phyloP scores from a whole-genome alignment of 2,888 invertebrate species.

The Mylabris sibirica region DNA sequence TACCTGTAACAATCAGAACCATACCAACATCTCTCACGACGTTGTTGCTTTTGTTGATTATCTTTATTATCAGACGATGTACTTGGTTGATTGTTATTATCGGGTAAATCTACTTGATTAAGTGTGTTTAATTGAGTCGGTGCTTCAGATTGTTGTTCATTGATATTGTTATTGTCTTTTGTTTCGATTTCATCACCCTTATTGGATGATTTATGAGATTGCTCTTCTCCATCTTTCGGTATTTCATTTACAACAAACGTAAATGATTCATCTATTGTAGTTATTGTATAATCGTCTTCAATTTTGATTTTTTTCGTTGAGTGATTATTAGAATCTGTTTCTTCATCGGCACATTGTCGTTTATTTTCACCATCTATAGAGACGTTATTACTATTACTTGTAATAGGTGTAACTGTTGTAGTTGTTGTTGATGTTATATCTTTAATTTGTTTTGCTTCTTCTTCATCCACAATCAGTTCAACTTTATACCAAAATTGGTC shows the following conservation, averaged over 20 bases:
- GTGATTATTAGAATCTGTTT: conserved; percentile 14
- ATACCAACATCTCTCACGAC: conserved; percentile 66
- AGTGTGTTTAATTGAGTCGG: not conserved
- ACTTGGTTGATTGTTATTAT: conserved; percentile 20
- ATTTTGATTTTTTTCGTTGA: conserved; percentile 20
- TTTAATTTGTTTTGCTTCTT: conserved; percentile 5
- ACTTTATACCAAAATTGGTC: conserved; percentile 64
- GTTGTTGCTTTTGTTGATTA: conserved; percentile 24
- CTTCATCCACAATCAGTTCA: conserved; percentile 44
- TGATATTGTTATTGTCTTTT: conserved; percentile 15
- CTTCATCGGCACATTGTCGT: not conserved
- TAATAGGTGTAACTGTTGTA: not conserved
- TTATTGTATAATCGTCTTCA: not conserved
- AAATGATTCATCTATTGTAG: not conserved
- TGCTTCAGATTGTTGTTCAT: conserved; percentile 6
- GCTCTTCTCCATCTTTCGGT: conserved; percentile 5
- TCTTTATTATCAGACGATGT: conserved; percentile 20
- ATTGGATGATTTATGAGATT: not conserved
- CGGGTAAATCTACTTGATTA: not conserved
- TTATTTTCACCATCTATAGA: not conserved
- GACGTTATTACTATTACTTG: not conserved
- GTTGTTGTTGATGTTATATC: not conserved
- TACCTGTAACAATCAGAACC: conserved; percentile 71
- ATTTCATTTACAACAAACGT: conserved; percentile 2
- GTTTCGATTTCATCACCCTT: conserved; percentile 11